A percentile compares a stretch with the other conserved stretches of the same genome.
phyloP scores from a whole-genome alignment of 2,113 vertebrate genomes.

The Coturnix japonica region DNA sequence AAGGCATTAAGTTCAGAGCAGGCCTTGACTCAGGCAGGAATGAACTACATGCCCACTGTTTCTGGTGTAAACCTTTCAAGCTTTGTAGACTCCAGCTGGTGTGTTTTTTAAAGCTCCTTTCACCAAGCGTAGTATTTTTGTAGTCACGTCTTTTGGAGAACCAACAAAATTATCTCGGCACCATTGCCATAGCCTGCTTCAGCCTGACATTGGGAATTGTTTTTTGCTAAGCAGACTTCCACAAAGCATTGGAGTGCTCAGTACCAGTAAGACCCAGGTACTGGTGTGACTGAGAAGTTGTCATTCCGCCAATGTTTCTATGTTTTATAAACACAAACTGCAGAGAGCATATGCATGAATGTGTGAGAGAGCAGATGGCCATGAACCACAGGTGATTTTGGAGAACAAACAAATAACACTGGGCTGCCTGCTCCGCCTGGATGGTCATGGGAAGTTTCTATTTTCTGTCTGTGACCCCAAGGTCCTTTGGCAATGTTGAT shows the following conservation, averaged over 20 bases:
- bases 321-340: neutral
- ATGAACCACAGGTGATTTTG: neutral
- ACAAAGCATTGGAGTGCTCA: accelerated
- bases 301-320: neutral
- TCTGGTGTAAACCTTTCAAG: neutral
- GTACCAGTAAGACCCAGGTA: neutral
- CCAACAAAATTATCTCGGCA: neutral
- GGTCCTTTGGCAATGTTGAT: neutral
- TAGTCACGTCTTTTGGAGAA: neutral
- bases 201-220: accelerated
- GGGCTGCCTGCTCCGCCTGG: neutral
- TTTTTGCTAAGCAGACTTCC: neutral
- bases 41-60: neutral
- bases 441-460: neutral
- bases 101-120: neutral
- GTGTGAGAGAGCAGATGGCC: neutral
- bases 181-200: neutral
- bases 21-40: neutral
- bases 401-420: neutral
- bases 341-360: neutral
- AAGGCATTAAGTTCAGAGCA: too few relatives aligned
- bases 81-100: neutral
- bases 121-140: neutral
- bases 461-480: neutral
- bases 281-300: neutral